Evolutionary conservation across 2,888 invertebrate species (phyloP).

Genomic region (Drosophila buzzatii): DNA sequence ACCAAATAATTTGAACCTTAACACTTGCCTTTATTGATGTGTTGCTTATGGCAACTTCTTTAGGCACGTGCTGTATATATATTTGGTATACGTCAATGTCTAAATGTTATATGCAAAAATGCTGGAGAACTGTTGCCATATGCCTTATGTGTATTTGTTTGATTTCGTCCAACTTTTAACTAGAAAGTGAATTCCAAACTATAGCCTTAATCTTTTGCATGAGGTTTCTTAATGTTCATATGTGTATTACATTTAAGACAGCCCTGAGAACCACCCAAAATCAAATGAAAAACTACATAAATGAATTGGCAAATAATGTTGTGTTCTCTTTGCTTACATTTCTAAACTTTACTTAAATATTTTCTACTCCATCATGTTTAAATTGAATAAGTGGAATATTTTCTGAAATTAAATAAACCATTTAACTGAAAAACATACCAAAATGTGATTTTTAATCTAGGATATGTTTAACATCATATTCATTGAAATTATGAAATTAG

Average conservation of each 20-base stretch:
- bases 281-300: conserved; percentile 9
- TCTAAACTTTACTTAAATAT: conserved; percentile 29
- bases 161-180: conserved; percentile 50
- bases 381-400: conserved; percentile 31
- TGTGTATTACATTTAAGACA: conserved; percentile 17
- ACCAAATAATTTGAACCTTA: conserved; percentile 37
- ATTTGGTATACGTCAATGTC: conserved; percentile 5
- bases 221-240: conserved; percentile 55
- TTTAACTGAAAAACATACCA: neutral
- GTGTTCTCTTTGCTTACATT: conserved; percentile 45
- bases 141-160: conserved; percentile 51
- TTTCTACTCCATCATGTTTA: conserved; percentile 27
- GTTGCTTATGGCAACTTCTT: conserved; percentile 40
- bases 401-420: conserved; percentile 41
- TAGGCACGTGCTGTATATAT: conserved; percentile 30
- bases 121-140: conserved; percentile 51
- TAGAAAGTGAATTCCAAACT: conserved; percentile 40
- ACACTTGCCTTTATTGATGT: conserved; percentile 48
- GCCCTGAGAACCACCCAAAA: conserved; percentile 38
- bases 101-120: conserved; percentile 31
- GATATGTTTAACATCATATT: neutral
- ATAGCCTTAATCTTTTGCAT: conserved; percentile 56
- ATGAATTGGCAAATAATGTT: conserved; percentile 21
- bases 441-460: conserved; percentile 4
- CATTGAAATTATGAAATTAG: neutral